Evolutionary conservation across 1,140 invertebrate species (phyloP).

Genomic region (Cephus cinctus): DNA sequence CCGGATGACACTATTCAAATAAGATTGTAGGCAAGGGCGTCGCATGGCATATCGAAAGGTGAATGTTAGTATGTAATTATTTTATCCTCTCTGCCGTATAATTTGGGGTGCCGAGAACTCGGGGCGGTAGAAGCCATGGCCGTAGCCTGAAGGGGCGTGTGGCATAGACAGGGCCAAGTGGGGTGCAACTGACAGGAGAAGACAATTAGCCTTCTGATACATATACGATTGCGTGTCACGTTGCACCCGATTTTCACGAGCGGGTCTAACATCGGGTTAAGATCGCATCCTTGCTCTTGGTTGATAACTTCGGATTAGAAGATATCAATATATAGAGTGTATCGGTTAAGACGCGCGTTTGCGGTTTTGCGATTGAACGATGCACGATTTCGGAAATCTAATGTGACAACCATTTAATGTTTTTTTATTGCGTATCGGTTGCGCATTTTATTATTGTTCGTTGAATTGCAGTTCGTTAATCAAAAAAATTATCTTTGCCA

Average conservation of each 20-base stretch:
- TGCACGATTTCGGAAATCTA: too few relatives aligned
- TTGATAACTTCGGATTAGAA: too few relatives aligned
- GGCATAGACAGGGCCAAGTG: slow-evolving; percentile 47
- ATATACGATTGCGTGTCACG: slow-evolving; percentile 24
- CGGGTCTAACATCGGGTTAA: too few relatives aligned
- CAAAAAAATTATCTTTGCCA: too few relatives aligned
- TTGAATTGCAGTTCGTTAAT: too few relatives aligned
- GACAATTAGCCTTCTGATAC: slow-evolving; percentile 49
- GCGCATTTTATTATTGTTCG: too few relatives aligned
- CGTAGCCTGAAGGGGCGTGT: slow-evolving; percentile 39
- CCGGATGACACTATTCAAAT: slow-evolving; percentile 42
- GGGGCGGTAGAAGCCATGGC: slow-evolving; percentile 30
- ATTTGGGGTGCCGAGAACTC: slow-evolving; percentile 34
- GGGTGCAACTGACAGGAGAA: slow-evolving; percentile 49
- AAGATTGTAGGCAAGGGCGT: slow-evolving; percentile 28
- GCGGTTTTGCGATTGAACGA: too few relatives aligned
- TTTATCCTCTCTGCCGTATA: slow-evolving; percentile 47
- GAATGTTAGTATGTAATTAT: slow-evolving; percentile 45
- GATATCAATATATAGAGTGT: too few relatives aligned
- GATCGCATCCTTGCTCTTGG: too few relatives aligned
- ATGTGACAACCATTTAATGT: too few relatives aligned
- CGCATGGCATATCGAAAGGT: slow-evolving; percentile 36
- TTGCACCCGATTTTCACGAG: slow-evolving; percentile 3
- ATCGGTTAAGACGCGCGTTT: too few relatives aligned
- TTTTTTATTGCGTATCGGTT: too few relatives aligned